phyloP scores from a whole-genome alignment of 2,888 invertebrate genomes.

The Pyrochroa serraticornis region DNA sequence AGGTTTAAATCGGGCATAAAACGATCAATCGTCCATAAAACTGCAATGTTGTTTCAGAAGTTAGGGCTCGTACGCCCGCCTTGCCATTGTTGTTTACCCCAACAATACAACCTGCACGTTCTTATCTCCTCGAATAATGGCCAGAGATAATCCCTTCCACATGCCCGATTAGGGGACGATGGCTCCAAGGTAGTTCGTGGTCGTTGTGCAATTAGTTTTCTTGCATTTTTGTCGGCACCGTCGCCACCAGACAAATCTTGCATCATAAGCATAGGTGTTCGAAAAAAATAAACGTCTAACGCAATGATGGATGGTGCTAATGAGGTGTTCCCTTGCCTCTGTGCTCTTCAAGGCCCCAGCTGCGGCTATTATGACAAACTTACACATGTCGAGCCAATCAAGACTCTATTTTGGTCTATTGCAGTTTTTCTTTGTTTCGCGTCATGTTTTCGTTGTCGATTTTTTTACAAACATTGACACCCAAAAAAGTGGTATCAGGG shows the following conservation, averaged over 20 bases:
- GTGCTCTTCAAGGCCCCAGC: constrained; percentile 36
- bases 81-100: constrained; percentile 30
- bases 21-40: constrained; percentile 47
- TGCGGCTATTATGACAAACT: constrained; percentile 50
- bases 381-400: constrained; percentile 50
- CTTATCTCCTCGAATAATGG: constrained; percentile 26
- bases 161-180: constrained; percentile 14
- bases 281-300: constrained; percentile 32
- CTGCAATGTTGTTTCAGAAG: constrained; percentile 45
- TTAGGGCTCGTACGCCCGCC: constrained; percentile 30
- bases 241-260: constrained; percentile 19
- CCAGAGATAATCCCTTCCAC: constrained; percentile 29
- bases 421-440: constrained; percentile 37
- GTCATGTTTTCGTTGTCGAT: no score
- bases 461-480: no score
- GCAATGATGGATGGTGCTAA: constrained; percentile 55
- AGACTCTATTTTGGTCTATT: constrained; percentile 47
- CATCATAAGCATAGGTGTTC: constrained; percentile 26
- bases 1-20: constrained; percentile 45
- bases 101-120: constrained; percentile 40
- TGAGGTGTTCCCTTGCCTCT: constrained; percentile 46
- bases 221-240: not conserved
- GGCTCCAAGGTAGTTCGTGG: not conserved
- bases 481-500: no score
- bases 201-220: not conserved